Evolutionary conservation across 1,140 invertebrate species (phyloP).

Genomic region (Anastrepha obliqua): DNA sequence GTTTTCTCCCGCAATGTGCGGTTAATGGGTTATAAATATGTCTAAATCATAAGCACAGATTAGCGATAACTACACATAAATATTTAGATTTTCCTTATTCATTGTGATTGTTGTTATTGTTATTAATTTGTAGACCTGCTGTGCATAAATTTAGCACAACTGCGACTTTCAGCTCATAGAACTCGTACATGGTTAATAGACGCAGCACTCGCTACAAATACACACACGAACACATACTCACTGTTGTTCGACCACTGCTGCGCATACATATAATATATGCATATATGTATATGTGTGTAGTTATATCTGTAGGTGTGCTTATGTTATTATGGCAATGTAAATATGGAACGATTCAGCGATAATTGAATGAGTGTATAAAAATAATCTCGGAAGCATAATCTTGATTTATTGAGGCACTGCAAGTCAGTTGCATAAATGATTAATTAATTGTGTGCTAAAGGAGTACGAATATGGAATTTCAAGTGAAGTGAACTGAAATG

Average conservation of each 20-base stretch:
- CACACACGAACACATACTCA: too few species aligned
- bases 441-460: slow-evolving; percentile 14
- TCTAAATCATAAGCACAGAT: too few species aligned
- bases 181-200: too few species aligned
- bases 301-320: neutral
- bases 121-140: neutral
- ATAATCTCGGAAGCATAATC: slow-evolving; percentile 17
- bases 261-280: neutral
- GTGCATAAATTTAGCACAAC: slow-evolving; percentile 33
- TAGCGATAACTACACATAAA: too few species aligned
- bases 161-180: slow-evolving; percentile 2
- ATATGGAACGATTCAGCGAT: slow-evolving; percentile 19
- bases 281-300: neutral
- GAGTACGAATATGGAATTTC: neutral
- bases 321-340: neutral
- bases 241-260: too few species aligned
- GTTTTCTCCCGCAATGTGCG: too few species aligned
- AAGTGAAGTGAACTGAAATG: neutral
- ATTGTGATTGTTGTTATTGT: neutral
- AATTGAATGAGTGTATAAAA: slow-evolving; percentile 36
- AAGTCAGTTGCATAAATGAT: neutral
- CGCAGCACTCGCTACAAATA: too few species aligned
- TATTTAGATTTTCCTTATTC: too few species aligned
- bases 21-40: too few species aligned
- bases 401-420: slow-evolving; percentile 21